Evolutionary conservation across 2,797 vertebrate genomes (phyloP), one percentile per base, ranked within the genome.

Genomic region (Acipenser ruthenus): DNA sequence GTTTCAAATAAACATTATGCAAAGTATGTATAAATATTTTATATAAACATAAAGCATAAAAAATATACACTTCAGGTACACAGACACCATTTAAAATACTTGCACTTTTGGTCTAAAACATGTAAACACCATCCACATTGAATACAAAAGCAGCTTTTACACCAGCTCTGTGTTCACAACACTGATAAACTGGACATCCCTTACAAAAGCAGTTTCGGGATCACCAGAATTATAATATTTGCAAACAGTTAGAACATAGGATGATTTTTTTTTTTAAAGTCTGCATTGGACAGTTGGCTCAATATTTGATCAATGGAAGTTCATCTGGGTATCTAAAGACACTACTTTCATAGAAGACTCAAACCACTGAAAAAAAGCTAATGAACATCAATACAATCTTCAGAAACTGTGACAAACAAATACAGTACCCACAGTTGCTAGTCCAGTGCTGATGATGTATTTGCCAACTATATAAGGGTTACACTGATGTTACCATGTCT

Each of bases 121-220:
- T 92, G 91, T 93, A 92, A 95, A 96, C 86, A 91, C 92, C 90
- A 86, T 88, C 87, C 87, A 94, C 92, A 91, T 84, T 82, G 84
- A 89, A 92, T 90, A 94, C 88, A 86, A 85, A 89, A 90, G 89
- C 88, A 87, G 89, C 88, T 86, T 86, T 83, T 84, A 85, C 79
- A 82, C 86, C 84, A 87, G 88, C 83, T 83, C 83, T 80, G 84
- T 79, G 79, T 73, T 82, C 81, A 82, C 73, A 74, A 82, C 83
- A 84, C 72, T 67, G 82, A 85, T 71, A 72, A 62, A 71, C 64
- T 60, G 69, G 66, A 51, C 74, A 79, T 74, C 80, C 80, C 68
- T 75, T 72, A 82, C 84, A 85, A 83, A 79, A 75, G 77, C 80
- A 79, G 76, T 65, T 71, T 67, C 8, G 68, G 68, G 70, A 69